Percentiles rank a stretch among this genome's conserved stretches.
Evolutionary conservation across 2,888 invertebrate species (phyloP).

Genomic region (Cataglyphis livida): DNA sequence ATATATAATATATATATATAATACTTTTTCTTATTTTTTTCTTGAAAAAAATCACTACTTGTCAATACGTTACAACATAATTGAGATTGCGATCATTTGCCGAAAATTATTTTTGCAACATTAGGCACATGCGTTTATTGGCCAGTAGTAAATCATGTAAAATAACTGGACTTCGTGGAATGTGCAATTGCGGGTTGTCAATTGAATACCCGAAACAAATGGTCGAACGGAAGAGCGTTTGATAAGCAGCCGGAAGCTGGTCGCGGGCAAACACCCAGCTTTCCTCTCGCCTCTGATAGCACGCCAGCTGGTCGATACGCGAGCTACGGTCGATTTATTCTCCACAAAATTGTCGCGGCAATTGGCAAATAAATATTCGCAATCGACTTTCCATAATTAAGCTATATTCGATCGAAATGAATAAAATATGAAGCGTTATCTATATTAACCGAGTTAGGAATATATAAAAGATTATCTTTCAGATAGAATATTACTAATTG

Average conservation of each 20-base stretch:
- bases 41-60: neutral
- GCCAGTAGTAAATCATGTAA: constrained; percentile 47
- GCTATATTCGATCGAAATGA: constrained; percentile 9
- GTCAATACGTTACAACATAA: neutral
- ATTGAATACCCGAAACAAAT: constrained; percentile 76
- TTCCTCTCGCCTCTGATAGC: constrained; percentile 78
- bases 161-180: constrained; percentile 57
- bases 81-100: neutral
- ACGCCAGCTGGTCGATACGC: constrained; percentile 59
- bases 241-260: constrained; percentile 84
- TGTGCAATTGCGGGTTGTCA: constrained; percentile 65
- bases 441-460: neutral
- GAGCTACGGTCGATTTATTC: constrained; percentile 54
- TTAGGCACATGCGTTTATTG: constrained; percentile 28
- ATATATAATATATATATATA: neutral
- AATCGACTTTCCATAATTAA: constrained; percentile 37
- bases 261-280: constrained; percentile 78
- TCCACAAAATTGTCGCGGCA: constrained; percentile 12
- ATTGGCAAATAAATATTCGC: constrained; percentile 24
- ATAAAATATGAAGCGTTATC: constrained; percentile 11
- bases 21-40: neutral
- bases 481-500: neutral
- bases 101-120: constrained; percentile 17
- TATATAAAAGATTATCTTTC: constrained; percentile 15
- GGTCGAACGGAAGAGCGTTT: constrained; percentile 81